These are phyloP conservation scores for Channa striata DNA, from an alignment of 2,797 vertebrate species.

Conservation along the genomic window DNA sequence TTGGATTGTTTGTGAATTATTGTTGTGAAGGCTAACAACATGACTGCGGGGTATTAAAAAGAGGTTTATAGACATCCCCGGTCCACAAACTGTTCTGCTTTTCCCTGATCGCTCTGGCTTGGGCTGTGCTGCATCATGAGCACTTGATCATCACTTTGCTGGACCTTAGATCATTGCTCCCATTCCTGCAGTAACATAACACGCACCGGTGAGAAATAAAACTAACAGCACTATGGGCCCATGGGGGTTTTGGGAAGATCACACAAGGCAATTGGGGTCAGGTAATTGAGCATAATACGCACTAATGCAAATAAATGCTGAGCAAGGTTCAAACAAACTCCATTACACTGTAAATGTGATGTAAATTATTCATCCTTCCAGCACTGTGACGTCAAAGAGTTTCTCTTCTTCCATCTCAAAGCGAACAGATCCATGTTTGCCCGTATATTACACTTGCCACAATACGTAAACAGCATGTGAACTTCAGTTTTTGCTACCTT, in stretches of 20 bases:
- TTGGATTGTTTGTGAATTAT: constrained; percentile 63
- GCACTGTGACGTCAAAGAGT: constrained; percentile 27
- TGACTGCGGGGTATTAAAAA: constrained; percentile 65
- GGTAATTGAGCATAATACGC: constrained; percentile 29
- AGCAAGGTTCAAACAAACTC: constrained; percentile 32
- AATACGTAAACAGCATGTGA: constrained; percentile 28
- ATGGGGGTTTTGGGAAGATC: constrained; percentile 18
- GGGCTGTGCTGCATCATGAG: constrained; percentile 24
- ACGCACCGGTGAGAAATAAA: constrained; percentile 21
- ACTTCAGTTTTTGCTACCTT: constrained; percentile 35
- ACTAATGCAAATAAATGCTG: constrained; percentile 55
- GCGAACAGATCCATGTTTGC: constrained; percentile 17
- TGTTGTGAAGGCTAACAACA: constrained; percentile 46
- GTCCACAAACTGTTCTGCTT: constrained; percentile 56
- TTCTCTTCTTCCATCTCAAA: constrained; percentile 22
- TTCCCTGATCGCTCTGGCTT: constrained; percentile 43
- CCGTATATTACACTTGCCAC: constrained; percentile 32
- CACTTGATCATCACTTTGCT: constrained; percentile 53
- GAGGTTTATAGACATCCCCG: constrained; percentile 64
- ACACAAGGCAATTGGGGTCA: constrained; percentile 27
- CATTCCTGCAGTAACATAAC: constrained; percentile 42
- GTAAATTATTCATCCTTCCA: constrained; percentile 63
- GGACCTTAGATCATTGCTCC: constrained; percentile 45
- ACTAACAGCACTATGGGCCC: constrained; percentile 6
- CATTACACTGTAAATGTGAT: constrained; percentile 51